Evolutionary conservation across 2,888 invertebrate species (phyloP), one percentile per base, ranked within the genome.

Genomic region (Papilio gigon): DNA sequence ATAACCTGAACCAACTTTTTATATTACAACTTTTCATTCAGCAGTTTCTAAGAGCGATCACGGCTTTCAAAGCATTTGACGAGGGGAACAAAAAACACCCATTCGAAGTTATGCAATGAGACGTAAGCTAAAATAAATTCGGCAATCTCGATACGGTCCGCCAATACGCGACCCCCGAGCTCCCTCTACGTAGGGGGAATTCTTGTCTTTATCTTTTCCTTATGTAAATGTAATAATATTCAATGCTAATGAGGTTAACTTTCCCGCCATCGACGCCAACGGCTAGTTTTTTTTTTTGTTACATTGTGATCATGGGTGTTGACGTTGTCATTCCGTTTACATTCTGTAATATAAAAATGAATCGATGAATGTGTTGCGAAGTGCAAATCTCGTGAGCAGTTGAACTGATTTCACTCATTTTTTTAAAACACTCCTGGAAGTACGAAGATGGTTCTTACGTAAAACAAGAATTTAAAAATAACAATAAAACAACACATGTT

Each of bases 141-240:
- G 83, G 86, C 76, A 81, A 77, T 77, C 83, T 83, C 85, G 80
- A 84, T 84, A 84, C 84, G 81, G 78, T 78, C 79, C 77, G 76
- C 77, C 78, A 77, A 77, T 76, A 77, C 75, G 73, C 70, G 82
- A 80, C 79, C 78, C 73, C 73, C 63, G 70, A 67, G 70, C 81
- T 84, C 88, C 90, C 90, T 87, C 86, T 85, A 85, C 84, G 83
- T 89, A 82, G 77, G 79, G 75, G 79, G 79, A 53, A 87, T 84
- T 88, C 90, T 89, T 90, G 88, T 85, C 90, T 91, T 90, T 90
- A 91, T 92, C 89, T 90, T 89, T 90, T 90, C 84, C 89, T 89
- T 90, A 91, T 90, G 90, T 87, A 89, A 92, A 91, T 91, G 78
- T 78, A n/a, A 77, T 73, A 84, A 81, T 86, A 86, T 87, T 84